Base-by-base conservation (phyloP, 2,888 invertebrate species). In the Merodon equestris region DNA sequence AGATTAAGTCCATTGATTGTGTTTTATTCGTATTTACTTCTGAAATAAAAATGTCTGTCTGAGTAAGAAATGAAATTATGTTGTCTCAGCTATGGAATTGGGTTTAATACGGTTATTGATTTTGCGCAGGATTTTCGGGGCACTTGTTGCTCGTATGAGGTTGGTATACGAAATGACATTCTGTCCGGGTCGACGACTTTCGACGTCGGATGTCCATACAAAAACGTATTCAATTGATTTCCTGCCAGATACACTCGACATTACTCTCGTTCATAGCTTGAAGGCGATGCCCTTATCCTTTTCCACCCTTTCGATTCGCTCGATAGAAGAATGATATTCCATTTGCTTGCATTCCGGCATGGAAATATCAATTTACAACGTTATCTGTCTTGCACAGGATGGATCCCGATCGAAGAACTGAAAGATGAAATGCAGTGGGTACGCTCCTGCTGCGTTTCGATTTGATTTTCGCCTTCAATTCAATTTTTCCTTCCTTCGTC, bases 381-480 rank as follows among this genome's bases (percentile, higher is more conserved):
- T 40, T 42, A 60, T 53, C 60, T 14, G 9, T 36, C 18, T 34
- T 27, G 44, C 18, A 27, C n/a, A n/a, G n/a, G n/a, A n/a, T n/a
- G n/a, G n/a, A n/a, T n/a, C n/a, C n/a, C n/a, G n/a, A n/a, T n/a
- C n/a, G n/a, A n/a, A n/a, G n/a, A 27, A 27, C 27, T 7, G 27
- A 34, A 60, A 36, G 40, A 17, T 7, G 27, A 45, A 40, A 14
- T 42, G 13, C 42, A 27, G 15, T 9, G 17, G 19, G 9, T n/a
- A 7, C 14, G 13, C 18, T 42, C 27, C 18, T 50, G 45, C 36
- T 67, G 54, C 51, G 72, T 58, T 57, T 67, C 67, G 53, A 67
- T 77, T 67, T 57, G 61, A 77, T 77, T 77, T 72, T 67, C 53
- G 42, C 40, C 67, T 67, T 77, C 77, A 77, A 73, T 73, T 57